Evolutionary conservation across 2,888 invertebrate genomes (phyloP), one percentile per base, ranked within the genome.

Genomic region (Dryobota labecula): DNA sequence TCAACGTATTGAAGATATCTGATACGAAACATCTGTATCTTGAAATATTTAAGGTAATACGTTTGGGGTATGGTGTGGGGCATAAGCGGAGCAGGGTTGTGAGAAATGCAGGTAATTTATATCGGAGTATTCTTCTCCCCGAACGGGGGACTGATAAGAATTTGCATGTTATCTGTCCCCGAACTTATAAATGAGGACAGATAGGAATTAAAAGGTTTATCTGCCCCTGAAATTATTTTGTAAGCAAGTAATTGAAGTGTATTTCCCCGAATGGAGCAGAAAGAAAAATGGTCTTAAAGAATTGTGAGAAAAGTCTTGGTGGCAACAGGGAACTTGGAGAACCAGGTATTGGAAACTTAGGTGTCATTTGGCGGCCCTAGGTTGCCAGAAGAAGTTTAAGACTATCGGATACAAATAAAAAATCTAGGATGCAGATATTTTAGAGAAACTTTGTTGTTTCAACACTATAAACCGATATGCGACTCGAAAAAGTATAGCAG

Each of bases 21-120:
- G 79, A 84, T 82, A 82, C 78, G 65, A 68, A 85, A 85, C 86
- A 84, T 86, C 85, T 84, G 88, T 82, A 73, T 76, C 76, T 81
- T 78, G 82, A 86, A 88, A 86, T 84, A 85, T 84, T 81, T 84
- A 79, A 83, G 79, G 78, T 84, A 84, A 86, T 79, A 78, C 64
- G 84, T 82, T 78, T 81, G 24, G 66, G 33, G 71, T 41, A 36
- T 69, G 84, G 82, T 60, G 0, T 56, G 70, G 75, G 76, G 45
- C 61, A 73, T 13, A 70, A 68, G 68, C 64, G 61, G 27, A 68
- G 67, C 56, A 76, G 15, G 45, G 70, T 63, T 27, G 20, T 20
- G 20, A 6, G 27, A 13, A 56, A 56, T 47, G 45, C 45, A 47
- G 24, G 51, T 58, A n/a, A 67, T 27, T 20, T 30, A 20, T 41